These are phyloP conservation scores for Saimiri boliviensis DNA, from an alignment of 2,113 vertebrate species.

Conservation along the genomic window DNA sequence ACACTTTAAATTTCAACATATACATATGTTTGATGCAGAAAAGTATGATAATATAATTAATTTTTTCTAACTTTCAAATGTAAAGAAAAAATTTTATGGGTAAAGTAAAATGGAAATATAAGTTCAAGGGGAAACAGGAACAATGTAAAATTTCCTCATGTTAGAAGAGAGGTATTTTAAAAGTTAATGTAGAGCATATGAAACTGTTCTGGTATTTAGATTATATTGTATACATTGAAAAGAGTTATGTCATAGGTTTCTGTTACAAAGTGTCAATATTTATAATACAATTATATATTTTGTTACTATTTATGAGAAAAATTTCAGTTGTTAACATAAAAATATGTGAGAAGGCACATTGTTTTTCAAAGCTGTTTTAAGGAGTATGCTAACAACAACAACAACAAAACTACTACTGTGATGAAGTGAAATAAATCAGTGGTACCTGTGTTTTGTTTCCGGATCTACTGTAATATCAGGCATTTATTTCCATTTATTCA, in stretches of 20 bases:
- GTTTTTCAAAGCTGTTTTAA: background rate
- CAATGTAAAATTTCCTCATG: background rate
- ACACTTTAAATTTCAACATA: background rate
- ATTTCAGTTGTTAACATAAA: background rate
- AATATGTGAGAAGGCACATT: background rate
- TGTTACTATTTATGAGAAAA: background rate
- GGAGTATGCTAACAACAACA: background rate
- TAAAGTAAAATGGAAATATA: background rate
- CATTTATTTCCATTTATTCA: background rate
- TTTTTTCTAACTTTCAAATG: conserved; percentile 14
- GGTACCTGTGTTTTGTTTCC: background rate
- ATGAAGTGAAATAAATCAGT: background rate
- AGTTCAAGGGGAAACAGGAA: background rate
- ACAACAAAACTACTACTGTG: background rate
- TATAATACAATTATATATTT: background rate
- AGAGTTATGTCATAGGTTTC: background rate
- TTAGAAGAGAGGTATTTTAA: background rate
- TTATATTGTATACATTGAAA: background rate
- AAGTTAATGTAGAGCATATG: background rate
- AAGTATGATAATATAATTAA: background rate
- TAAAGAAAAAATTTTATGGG: background rate
- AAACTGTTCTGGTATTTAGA: background rate
- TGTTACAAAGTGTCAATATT: background rate
- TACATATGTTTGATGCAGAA: background rate
- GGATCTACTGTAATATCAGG: background rate